Evolutionary conservation across 2,888 invertebrate species (phyloP), one percentile per base, ranked within the genome.

Genomic region (Linnaemya vulpina): DNA sequence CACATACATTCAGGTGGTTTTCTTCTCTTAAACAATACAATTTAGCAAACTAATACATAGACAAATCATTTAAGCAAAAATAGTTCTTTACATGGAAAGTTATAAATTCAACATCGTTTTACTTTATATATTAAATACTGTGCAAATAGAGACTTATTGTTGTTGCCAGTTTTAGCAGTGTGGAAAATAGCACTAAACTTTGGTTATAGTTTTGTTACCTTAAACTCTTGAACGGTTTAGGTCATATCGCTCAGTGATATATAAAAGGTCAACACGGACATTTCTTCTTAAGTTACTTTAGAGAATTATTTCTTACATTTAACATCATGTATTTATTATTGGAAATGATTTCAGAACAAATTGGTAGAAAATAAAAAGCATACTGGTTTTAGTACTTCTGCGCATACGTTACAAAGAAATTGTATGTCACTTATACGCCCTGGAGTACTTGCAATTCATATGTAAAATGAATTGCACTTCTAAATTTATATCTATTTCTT

Each of bases 131-230:
- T 15, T 30, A 67, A 17, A 63, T 43, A 22, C 0, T 43, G 5
- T 20, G 43, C 1, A 40, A 15, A 58, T 58, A 35, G 22, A 20
- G 13, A 0, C 1, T 30, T 58, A 1, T 38, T 38, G 17, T 60
- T 60, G 1, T 17, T 17, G 17, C 2, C 4, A 9, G 13, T 25
- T 25, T 15, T 49, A 22, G 13, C 25, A 62, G 46, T 67, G 68
- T 74, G 1, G 25, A 46, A 62, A 40, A 70, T 63, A 63, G 63
- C 75, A 55, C 76, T 84, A 84, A 81, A 76, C 80, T 81, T 81
- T 65, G 49, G 38, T 73, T 76, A 49, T 62, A 68, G 84, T 58
- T 73, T 67, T 84, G 62, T 40, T 62, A 63, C 76, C 67, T 62
- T 15, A 73, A 73, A 73, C 63, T 62, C 62, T 60, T 20, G 60